These are phyloP conservation scores for Clarias gariepinus DNA, from an alignment of 2,113 vertebrate species.

Conservation along the genomic window DNA sequence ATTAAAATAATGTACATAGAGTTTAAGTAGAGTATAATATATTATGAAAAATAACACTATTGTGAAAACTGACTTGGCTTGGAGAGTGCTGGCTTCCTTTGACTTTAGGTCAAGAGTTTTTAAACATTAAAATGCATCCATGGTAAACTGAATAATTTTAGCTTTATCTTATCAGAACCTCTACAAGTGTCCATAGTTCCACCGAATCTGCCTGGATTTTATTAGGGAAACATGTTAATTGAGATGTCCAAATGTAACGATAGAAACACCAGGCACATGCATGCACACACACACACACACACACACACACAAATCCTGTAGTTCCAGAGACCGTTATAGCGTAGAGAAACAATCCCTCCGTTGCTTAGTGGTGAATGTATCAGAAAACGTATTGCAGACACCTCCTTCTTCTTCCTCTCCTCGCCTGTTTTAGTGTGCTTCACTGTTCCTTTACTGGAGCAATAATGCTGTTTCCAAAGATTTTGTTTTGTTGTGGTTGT, in stretches of 20 bases:
- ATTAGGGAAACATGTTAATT: constrained; percentile 17
- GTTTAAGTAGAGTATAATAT: constrained; percentile 80
- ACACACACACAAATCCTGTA: neutral
- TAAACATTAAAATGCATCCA: constrained; percentile 13
- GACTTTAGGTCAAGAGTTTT: constrained; percentile 29
- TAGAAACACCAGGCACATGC: constrained; percentile 4
- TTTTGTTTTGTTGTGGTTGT: constrained; percentile 30
- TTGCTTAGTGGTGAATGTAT: constrained; percentile 47
- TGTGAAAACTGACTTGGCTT: constrained; percentile 42
- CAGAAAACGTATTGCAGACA: constrained; percentile 19
- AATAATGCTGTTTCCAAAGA: constrained; percentile 62
- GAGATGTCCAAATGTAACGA: neutral
- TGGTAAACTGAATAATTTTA: constrained; percentile 34
- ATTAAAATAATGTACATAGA: constrained; percentile 74
- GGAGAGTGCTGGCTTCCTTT: constrained; percentile 37
- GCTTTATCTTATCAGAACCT: constrained; percentile 28
- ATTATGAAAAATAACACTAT: constrained; percentile 67
- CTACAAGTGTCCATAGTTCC: neutral
- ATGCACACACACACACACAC: neutral
- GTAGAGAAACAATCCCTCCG: constrained; percentile 8
- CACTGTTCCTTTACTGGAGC: constrained; percentile 46
- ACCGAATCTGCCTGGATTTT: neutral
- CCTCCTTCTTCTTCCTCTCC: constrained; percentile 16
- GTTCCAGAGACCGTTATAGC: neutral
- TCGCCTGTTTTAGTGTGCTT: constrained; percentile 24